phyloP scores from a whole-genome alignment of 2,888 invertebrate genomes.

The Metacarcinus magister region DNA sequence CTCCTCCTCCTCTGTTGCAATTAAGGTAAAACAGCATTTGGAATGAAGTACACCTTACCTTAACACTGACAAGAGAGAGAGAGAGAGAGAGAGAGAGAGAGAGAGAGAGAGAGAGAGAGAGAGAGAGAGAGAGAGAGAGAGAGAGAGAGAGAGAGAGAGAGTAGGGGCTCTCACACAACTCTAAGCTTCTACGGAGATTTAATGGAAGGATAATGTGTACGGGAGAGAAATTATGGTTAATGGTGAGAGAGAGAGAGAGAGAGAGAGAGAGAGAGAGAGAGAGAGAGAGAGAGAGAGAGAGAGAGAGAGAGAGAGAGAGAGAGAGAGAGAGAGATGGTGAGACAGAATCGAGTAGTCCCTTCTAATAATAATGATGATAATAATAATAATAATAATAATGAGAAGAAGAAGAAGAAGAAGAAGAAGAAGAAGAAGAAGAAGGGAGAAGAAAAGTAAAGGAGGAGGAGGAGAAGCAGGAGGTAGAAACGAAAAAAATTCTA shows the following conservation, averaged over 20 bases:
- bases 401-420: not conserved
- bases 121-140: conserved; percentile 60
- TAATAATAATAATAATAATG: not conserved
- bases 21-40: not conserved
- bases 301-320: too few relatives aligned
- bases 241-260: not conserved
- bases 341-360: not conserved
- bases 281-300: too few relatives aligned
- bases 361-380: too few relatives aligned
- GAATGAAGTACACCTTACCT: not conserved
- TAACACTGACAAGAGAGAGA: not conserved
- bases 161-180: not conserved
- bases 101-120: conserved; percentile 62
- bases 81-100: not conserved
- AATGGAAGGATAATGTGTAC: not conserved
- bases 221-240: not conserved
- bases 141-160: conserved; percentile 42
- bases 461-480: not conserved
- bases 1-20: not conserved
- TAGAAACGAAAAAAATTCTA: not conserved
- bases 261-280: too few relatives aligned
- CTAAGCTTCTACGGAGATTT: not conserved
- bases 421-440: not conserved
- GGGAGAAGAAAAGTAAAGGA: not conserved
- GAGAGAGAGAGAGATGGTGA: too few relatives aligned